Percentiles rank a stretch among this genome's conserved stretches.
These are phyloP conservation scores for Pentamera pediparva DNA, from an alignment of 53 echinoderm and acorn worm genomes.

Conservation along the genomic window DNA sequence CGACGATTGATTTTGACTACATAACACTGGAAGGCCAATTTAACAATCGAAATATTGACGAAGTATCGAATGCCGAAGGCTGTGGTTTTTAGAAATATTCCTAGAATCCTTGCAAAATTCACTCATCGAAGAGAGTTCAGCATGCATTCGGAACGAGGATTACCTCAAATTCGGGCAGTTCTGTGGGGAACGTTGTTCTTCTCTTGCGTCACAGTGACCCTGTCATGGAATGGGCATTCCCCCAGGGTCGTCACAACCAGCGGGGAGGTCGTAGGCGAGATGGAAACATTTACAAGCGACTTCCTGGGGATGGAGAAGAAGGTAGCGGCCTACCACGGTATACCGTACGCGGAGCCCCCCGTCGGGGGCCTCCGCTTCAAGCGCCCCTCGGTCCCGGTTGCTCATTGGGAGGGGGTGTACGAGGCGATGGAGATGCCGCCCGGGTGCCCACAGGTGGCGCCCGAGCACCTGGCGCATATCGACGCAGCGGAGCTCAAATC, in stretches of 20 bases:
- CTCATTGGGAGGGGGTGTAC: conserved; percentile 45
- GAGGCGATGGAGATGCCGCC: conserved; percentile 51
- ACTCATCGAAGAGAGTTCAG: too few relatives aligned
- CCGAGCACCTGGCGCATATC: conserved; percentile 39
- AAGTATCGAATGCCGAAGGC: too few relatives aligned
- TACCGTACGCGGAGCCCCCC: conserved; percentile 80
- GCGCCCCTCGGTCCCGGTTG: conserved; percentile 39
- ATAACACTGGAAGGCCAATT: too few relatives aligned
- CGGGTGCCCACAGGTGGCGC: conserved; percentile 57
- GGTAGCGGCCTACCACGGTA: conserved; percentile 61
- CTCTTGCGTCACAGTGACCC: too few relatives aligned
- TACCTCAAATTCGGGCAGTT: too few relatives aligned
- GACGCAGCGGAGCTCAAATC: conserved; percentile 63
- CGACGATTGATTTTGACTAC: too few relatives aligned
- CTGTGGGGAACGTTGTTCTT: too few relatives aligned
- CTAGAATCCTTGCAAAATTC: too few relatives aligned
- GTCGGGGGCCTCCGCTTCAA: conserved; percentile 56
- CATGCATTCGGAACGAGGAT: too few relatives aligned
- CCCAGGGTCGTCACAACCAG: background rate
- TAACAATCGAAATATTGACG: too few relatives aligned
- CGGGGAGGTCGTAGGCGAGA: conserved; percentile 1
- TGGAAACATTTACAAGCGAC: conserved; percentile 6
- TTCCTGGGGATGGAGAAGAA: conserved; percentile 4
- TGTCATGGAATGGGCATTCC: too few relatives aligned
- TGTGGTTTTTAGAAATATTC: too few relatives aligned